Base-by-base conservation (phyloP, 1,140 invertebrate genomes). In the Aphis craccivora region DNA sequence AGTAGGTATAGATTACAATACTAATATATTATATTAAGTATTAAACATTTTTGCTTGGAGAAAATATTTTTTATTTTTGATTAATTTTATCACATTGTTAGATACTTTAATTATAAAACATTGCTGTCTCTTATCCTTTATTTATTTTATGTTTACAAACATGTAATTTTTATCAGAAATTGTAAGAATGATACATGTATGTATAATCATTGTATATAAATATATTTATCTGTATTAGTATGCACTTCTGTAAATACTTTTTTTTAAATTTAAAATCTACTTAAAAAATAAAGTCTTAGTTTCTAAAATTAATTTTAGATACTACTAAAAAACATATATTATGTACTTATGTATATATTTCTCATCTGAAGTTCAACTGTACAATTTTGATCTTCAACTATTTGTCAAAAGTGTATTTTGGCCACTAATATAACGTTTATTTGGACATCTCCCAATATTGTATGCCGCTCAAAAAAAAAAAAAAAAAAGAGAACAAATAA, bases 381-480 rank as follows among this genome's bases (percentile, higher is more conserved):
- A 55, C n/a, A 45, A 89, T 55, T 89, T 89, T 89, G 87, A 89
- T 89, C 35, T 89, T 37, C 5, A 89, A 89, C 48, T 89, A 89
- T 89, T 89, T 89, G 88, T 89, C 35, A 89, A 89, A 89, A 89
- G 88, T 89, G 67, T 92, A 81, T 92, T 92, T 92, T 92, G 67
- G 90, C 67, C 30, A 83, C 90, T 23, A 35, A 83, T 51, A 48
- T 92, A 81, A 67, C 90, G 45, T 92, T 81, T 92, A 92, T 92
- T 92, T 92, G 90, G 90, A 92, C 43, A 48, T 37, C 45, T 48
- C n/a, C 90, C 90, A 92, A 92, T 37, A 40, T 67, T 14, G 43
- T 40, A 43, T 67, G 6, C 43, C 5, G 37, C 37, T 43, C 11
- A 67, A 67, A 67, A 90, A 90, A 90, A 67, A 90, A 20, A 20